Percentiles rank a stretch among this genome's conserved stretches.
phyloP scores from a whole-genome alignment of 2,113 vertebrate species.

The Strix aluco region DNA sequence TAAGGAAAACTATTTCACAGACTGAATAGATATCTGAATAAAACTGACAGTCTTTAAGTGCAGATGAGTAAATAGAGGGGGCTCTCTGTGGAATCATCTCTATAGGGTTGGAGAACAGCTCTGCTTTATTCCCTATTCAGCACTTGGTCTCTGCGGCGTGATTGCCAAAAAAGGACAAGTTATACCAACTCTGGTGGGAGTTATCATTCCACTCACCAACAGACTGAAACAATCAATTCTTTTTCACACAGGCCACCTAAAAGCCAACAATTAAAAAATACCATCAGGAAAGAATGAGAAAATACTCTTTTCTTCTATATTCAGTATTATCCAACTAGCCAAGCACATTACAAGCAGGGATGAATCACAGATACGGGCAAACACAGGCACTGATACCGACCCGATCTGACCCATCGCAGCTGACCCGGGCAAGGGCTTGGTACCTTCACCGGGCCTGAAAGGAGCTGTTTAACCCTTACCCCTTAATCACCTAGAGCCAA shows the following conservation, averaged over 20 bases:
- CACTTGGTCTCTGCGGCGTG: not conserved
- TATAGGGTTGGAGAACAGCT: not conserved
- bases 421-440: not conserved
- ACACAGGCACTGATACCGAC: rapidly evolving
- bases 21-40: not conserved
- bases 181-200: not conserved
- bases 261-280: not conserved
- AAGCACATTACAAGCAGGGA: not conserved
- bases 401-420: not conserved
- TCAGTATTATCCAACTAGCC: not conserved
- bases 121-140: not conserved
- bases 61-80: not conserved
- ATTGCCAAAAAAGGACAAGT: conserved; percentile 6
- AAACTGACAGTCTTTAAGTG: not conserved
- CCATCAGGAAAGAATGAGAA: not conserved
- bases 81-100: not conserved
- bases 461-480: not conserved
- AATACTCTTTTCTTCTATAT: not conserved
- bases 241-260: not conserved
- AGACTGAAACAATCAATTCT: not conserved
- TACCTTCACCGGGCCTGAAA: not conserved
- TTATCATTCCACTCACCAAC: not conserved
- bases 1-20: conserved; percentile 16
- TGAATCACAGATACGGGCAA: not conserved
- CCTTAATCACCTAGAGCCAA: not conserved